A percentile compares a stretch with the other conserved stretches of the same genome.
These are phyloP conservation scores for Chascanopsetta lugubris DNA, from an alignment of 2,113 vertebrate genomes.

Conservation along the genomic window DNA sequence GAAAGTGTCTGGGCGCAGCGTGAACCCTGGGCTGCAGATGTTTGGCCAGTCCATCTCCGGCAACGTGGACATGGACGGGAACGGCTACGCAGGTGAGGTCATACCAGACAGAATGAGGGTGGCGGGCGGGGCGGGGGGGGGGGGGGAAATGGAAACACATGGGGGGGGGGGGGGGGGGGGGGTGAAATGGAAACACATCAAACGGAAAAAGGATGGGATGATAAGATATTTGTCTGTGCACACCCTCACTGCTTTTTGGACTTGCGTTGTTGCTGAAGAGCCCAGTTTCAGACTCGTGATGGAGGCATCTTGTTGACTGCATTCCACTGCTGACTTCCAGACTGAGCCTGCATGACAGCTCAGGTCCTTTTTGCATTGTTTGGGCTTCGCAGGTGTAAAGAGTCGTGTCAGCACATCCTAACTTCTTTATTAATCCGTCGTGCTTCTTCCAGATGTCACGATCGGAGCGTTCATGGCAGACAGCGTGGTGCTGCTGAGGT, in stretches of 20 bases:
- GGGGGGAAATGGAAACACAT: constrained; percentile 4
- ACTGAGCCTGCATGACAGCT: constrained; percentile 38
- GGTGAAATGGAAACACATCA: constrained; percentile 8
- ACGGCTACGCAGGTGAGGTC: constrained; percentile 91
- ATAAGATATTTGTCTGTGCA: constrained; percentile 28
- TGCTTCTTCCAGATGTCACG: constrained; percentile 88
- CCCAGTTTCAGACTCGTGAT: constrained; percentile 50
- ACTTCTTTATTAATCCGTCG: constrained; percentile 8
- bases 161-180: no score
- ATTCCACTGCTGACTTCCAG: constrained; percentile 71
- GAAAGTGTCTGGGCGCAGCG: constrained; percentile 87
- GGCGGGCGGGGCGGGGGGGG: no score
- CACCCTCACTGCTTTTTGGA: constrained; percentile 20
- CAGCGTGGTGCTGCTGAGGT: constrained; percentile 93
- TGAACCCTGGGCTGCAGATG: constrained; percentile 89
- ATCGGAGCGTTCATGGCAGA: constrained; percentile 96
- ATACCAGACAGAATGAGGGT: background rate
- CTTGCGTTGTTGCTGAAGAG: constrained; percentile 24
- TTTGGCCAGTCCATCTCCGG: constrained; percentile 98
- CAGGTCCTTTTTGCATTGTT: constrained; percentile 63
- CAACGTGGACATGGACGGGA: constrained; percentile 96
- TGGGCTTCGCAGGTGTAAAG: constrained; percentile 45
- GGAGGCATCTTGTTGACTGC: constrained; percentile 78
- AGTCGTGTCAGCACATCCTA: constrained; percentile 18
- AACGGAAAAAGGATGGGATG: background rate